Percentiles rank a stretch among this genome's conserved stretches.
phyloP scores from a whole-genome alignment of 1,140 invertebrate species.

The Dolichoris vasculosae region DNA sequence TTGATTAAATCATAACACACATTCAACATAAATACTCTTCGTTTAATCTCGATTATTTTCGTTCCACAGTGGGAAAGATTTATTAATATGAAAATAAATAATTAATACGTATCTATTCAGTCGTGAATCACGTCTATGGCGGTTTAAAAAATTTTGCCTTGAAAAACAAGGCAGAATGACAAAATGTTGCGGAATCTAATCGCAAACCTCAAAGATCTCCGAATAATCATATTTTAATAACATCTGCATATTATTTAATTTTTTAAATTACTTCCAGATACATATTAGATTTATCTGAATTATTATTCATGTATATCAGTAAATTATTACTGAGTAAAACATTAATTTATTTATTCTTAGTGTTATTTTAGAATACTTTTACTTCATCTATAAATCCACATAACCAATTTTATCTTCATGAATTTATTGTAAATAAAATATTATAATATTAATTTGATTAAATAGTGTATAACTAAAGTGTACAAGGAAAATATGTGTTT shows the following conservation, averaged over 20 bases:
- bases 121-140: conserved; percentile 30
- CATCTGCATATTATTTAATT: not conserved
- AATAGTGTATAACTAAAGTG: too few species aligned
- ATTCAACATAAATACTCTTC: conserved; percentile 54
- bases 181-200: not conserved
- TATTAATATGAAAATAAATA: conserved; percentile 39
- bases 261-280: not conserved
- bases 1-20: conserved; percentile 50
- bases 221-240: not conserved
- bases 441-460: too few species aligned
- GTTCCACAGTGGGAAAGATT: conserved; percentile 8
- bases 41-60: conserved; percentile 49
- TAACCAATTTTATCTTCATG: too few species aligned
- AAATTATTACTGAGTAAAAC: not conserved
- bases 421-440: too few species aligned
- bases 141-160: conserved; percentile 26
- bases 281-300: not conserved
- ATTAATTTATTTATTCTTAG: not conserved
- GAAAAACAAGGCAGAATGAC: conserved; percentile 24
- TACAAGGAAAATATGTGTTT: not conserved
- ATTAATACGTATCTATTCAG: conserved; percentile 32
- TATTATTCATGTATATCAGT: not conserved
- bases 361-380: not conserved
- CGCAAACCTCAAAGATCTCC: not conserved
- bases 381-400: not conserved